phyloP scores from a whole-genome alignment of 2,888 invertebrate genomes.

The Thera obeliscata region DNA sequence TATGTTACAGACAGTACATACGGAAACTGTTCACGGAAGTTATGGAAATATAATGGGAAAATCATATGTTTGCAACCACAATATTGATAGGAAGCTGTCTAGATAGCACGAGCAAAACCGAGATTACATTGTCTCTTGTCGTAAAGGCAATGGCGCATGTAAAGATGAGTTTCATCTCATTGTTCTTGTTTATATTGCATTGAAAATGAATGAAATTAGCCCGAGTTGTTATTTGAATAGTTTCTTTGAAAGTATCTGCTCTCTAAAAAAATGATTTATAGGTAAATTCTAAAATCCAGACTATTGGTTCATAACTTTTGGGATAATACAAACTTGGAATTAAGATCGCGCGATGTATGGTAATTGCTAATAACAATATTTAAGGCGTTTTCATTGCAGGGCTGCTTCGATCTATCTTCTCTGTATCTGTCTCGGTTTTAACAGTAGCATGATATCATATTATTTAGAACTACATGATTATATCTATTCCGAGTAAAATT shows the following conservation, averaged over 20 bases:
- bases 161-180: slow-evolving; percentile 16
- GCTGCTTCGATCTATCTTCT: too few species aligned
- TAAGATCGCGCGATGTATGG: too few species aligned
- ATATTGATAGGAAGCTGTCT: slow-evolving; percentile 22
- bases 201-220: background rate
- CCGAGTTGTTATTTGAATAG: background rate
- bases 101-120: slow-evolving; percentile 12
- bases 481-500: too few species aligned
- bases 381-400: too few species aligned
- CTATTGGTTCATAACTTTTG: too few species aligned
- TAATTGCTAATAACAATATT: too few species aligned
- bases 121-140: slow-evolving; percentile 25
- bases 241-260: background rate
- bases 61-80: slow-evolving; percentile 9
- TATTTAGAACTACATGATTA: too few species aligned
- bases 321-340: too few species aligned
- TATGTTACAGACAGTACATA: background rate
- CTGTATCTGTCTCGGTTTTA: too few species aligned
- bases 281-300: too few species aligned
- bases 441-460: too few species aligned
- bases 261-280: background rate
- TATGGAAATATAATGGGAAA: slow-evolving; percentile 22
- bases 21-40: slow-evolving; percentile 22
- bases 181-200: slow-evolving; percentile 9
- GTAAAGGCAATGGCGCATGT: slow-evolving; percentile 11